Conservation (phyloP, 1,140 invertebrate species). For the Bicyclus anynana region DNA sequence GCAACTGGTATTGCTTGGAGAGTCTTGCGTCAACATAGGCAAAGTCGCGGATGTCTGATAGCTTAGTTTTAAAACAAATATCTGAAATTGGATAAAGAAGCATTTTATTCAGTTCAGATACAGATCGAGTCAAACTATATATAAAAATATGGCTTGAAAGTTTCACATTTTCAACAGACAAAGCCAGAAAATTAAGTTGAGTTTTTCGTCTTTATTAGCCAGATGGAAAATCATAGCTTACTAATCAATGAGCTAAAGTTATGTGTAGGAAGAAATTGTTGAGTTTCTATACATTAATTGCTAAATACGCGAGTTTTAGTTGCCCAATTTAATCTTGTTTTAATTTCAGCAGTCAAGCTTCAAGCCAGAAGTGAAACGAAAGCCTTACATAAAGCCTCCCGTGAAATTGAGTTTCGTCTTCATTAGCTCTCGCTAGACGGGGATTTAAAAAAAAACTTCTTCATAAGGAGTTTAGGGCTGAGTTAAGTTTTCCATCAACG, state of each 20-base stretch:
- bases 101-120: too few relatives aligned
- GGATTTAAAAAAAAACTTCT: constrained; percentile 50
- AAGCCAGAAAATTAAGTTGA: constrained; percentile 3
- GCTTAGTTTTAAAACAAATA: too few relatives aligned
- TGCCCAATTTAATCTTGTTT: background rate
- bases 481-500: constrained; percentile 68
- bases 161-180: constrained; percentile 31
- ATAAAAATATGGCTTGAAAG: constrained; percentile 10
- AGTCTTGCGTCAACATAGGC: too few relatives aligned
- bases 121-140: too few relatives aligned
- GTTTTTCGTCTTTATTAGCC: constrained; percentile 6
- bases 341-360: background rate
- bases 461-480: constrained; percentile 51
- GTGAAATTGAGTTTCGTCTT: constrained; percentile 45
- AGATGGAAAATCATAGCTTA: constrained; percentile 32
- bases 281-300: too few relatives aligned
- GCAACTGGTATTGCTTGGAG: too few relatives aligned
- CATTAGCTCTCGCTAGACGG: constrained; percentile 46
- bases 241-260: too few relatives aligned
- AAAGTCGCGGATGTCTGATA: too few relatives aligned
- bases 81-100: too few relatives aligned
- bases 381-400: constrained; percentile 8
- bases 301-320: too few relatives aligned
- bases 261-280: too few relatives aligned
- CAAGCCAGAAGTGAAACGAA: constrained; percentile 1